A percentile compares a stretch with the other conserved stretches of the same genome.
phyloP scores from a whole-genome alignment of 2,888 invertebrate species.

The Drosophila antonietae region DNA sequence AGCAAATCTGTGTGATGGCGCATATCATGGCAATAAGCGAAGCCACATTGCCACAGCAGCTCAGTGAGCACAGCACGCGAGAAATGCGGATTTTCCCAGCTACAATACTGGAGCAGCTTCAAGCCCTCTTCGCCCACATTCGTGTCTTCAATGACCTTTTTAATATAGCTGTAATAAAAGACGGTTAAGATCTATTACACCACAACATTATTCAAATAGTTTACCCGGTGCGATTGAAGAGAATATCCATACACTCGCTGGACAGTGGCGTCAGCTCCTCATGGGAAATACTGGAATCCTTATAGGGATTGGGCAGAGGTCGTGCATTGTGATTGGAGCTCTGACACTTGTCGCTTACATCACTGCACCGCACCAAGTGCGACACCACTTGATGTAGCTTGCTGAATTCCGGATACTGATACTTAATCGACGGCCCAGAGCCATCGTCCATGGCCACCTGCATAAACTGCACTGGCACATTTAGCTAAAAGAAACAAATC shows the following conservation, averaged over 20 bases:
- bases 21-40: constrained; percentile 96
- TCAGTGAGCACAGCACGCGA: constrained; percentile 95
- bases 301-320: constrained; percentile 90
- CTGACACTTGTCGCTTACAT: constrained; percentile 90
- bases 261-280: constrained; percentile 89
- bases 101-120: constrained; percentile 95
- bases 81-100: constrained; percentile 98
- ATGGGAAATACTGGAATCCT: constrained; percentile 87
- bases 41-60: constrained; percentile 94
- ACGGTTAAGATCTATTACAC: not conserved
- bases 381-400: constrained; percentile 97
- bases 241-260: constrained; percentile 91
- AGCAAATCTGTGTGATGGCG: constrained; percentile 96
- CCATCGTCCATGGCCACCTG: constrained; percentile 96
- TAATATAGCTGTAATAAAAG: constrained; percentile 89
- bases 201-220: constrained; percentile 30
- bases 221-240: constrained; percentile 92
- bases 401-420: constrained; percentile 97
- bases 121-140: constrained; percentile 96
- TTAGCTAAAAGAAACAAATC: constrained; percentile 87
- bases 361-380: constrained; percentile 95
- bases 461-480: constrained; percentile 95
- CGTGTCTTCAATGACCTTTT: constrained; percentile 97
- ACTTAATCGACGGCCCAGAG: constrained; percentile 96
- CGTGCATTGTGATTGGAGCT: constrained; percentile 86